Conservation (phyloP, 2,888 invertebrate species). For the Dioctria linearis region DNA sequence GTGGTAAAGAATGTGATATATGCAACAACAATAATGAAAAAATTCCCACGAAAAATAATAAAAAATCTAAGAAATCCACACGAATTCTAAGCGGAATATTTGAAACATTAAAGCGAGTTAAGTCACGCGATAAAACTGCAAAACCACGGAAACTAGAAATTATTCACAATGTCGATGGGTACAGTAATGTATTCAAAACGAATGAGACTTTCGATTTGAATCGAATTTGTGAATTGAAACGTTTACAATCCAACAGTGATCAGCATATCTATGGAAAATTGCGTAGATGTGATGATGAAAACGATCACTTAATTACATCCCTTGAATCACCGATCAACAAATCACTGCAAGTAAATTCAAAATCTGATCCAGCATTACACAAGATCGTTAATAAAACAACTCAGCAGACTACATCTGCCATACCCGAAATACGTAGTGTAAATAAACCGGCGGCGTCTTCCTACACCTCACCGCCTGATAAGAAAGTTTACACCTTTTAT, state of each 20-base stretch:
- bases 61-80: slow-evolving; percentile 38
- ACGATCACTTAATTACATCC: slow-evolving; percentile 59
- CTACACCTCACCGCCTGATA: not conserved
- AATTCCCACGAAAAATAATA: slow-evolving; percentile 8
- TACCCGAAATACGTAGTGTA: not conserved
- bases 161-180: slow-evolving; percentile 68
- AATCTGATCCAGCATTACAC: slow-evolving; percentile 55
- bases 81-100: slow-evolving; percentile 52
- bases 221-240: slow-evolving; percentile 67
- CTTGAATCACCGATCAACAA: not conserved
- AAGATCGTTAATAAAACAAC: slow-evolving; percentile 25
- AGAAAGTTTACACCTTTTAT: slow-evolving; percentile 27
- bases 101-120: slow-evolving; percentile 53
- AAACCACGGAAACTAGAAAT: slow-evolving; percentile 64
- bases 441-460: not conserved
- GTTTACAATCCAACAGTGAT: slow-evolving; percentile 39
- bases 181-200: slow-evolving; percentile 67
- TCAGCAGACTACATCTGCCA: not conserved
- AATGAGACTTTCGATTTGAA: slow-evolving; percentile 69
- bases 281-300: slow-evolving; percentile 56
- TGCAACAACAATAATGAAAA: slow-evolving; percentile 47
- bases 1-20: slow-evolving; percentile 63
- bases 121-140: slow-evolving; percentile 48
- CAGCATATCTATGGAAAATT: slow-evolving; percentile 68
- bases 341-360: slow-evolving; percentile 35